phyloP scores from a whole-genome alignment of 1,140 invertebrate genomes.

The Antheraea mylitta region DNA sequence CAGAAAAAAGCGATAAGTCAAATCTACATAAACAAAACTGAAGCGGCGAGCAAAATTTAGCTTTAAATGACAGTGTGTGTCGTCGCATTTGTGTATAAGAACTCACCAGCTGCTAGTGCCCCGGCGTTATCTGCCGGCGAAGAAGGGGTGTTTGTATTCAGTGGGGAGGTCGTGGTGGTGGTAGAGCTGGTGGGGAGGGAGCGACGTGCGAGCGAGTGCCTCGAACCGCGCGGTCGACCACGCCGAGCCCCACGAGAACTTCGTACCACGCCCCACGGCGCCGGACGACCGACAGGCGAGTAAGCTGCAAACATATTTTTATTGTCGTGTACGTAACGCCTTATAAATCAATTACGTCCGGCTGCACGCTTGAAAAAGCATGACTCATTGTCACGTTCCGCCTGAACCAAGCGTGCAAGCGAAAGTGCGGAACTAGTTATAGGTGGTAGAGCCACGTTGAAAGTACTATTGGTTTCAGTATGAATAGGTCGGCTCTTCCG shows the following conservation, averaged over 20 bases:
- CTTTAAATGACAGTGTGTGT: too few species aligned
- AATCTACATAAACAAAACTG: too few species aligned
- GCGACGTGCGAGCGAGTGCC: constrained; percentile 58
- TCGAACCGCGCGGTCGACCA: constrained; percentile 84
- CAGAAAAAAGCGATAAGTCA: too few species aligned
- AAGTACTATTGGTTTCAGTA: too few species aligned
- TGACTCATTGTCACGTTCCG: too few species aligned
- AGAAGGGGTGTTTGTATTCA: constrained; percentile 18
- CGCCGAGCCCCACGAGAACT: constrained; percentile 81
- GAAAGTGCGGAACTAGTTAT: too few species aligned
- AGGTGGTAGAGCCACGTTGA: too few species aligned
- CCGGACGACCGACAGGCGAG: constrained; percentile 33
- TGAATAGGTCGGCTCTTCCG: too few species aligned
- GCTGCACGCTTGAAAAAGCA: too few species aligned
- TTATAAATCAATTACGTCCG: too few species aligned
- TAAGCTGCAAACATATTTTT: constrained; percentile 38
- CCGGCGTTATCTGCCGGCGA: constrained; percentile 38
- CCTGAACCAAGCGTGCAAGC: too few species aligned
- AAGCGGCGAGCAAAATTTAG: too few species aligned
- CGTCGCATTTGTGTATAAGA: not conserved
- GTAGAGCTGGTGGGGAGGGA: constrained; percentile 12
- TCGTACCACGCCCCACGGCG: constrained; percentile 78
- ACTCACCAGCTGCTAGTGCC: constrained; percentile 35
- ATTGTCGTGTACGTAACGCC: not conserved
- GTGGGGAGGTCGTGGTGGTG: not conserved